phyloP scores from a whole-genome alignment of 2,888 invertebrate genomes.

The Dendrolimus pini region DNA sequence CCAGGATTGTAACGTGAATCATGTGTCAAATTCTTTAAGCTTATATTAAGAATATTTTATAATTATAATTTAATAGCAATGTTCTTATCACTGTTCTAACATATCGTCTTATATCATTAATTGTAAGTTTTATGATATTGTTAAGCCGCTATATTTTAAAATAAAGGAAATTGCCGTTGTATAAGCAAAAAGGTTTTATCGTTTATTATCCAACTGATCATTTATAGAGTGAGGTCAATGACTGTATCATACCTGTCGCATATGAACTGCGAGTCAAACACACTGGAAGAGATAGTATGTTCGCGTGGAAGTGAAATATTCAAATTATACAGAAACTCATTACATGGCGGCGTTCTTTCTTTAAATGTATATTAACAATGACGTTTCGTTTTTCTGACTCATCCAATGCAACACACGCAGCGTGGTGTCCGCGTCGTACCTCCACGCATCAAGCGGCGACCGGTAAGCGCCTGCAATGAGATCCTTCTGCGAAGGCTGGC shows the following conservation, averaged over 20 bases:
- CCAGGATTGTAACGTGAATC: conserved; percentile 52
- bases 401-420: conserved; percentile 63
- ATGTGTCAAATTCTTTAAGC: conserved; percentile 65
- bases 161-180: conserved; percentile 75
- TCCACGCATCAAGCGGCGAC: conserved; percentile 32
- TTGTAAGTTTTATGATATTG: conserved; percentile 70
- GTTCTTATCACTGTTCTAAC: conserved; percentile 73
- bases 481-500: conserved; percentile 20
- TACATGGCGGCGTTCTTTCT: conserved; percentile 15
- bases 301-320: conserved; percentile 32
- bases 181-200: conserved; percentile 70
- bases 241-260: conserved; percentile 49
- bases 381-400: conserved; percentile 66
- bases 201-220: conserved; percentile 68
- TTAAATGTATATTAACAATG: conserved; percentile 43
- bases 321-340: background rate
- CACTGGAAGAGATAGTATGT: conserved; percentile 72
- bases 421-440: conserved; percentile 54
- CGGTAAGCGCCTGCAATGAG: conserved; percentile 40
- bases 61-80: conserved; percentile 61
- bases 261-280: conserved; percentile 69
- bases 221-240: conserved; percentile 54
- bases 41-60: conserved; percentile 46
- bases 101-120: conserved; percentile 72
- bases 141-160: conserved; percentile 76